Percentiles rank a stretch among this genome's conserved stretches.
Evolutionary conservation across 2,797 vertebrate genomes (phyloP).

Genomic region (Manis javanica): DNA sequence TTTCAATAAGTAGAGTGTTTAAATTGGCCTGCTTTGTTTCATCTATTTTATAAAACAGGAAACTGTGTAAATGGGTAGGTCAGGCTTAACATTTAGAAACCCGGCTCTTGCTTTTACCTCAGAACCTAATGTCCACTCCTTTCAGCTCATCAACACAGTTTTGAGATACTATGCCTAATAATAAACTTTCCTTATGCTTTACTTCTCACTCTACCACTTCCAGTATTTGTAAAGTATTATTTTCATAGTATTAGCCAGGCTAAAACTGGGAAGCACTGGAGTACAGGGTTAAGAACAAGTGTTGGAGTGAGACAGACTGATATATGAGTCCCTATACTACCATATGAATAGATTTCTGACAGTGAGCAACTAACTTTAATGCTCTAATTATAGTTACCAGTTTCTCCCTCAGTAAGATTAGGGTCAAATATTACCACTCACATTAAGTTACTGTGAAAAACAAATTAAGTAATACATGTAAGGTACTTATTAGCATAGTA

Average conservation of each 20-base stretch:
- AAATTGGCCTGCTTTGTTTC: background rate
- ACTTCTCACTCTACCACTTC: background rate
- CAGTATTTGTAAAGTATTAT: background rate
- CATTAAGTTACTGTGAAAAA: background rate
- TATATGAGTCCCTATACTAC: background rate
- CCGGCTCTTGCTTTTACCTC: background rate
- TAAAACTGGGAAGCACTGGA: background rate
- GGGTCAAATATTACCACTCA: background rate
- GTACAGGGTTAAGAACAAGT: background rate
- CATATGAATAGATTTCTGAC: background rate
- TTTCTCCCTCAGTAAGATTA: background rate
- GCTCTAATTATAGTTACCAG: background rate
- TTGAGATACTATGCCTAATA: background rate
- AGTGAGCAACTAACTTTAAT: background rate
- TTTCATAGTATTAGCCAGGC: background rate
- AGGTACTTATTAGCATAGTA: background rate
- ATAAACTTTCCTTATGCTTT: background rate
- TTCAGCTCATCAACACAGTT: background rate
- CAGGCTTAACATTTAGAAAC: background rate
- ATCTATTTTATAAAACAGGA: constrained; percentile 10
- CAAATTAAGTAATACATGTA: background rate
- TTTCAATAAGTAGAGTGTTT: background rate
- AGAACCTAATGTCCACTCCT: background rate
- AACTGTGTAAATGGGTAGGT: background rate
- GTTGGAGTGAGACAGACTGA: background rate